Base-by-base conservation (phyloP, 2,888 invertebrate species). In the Ochlodes sylvanus region DNA sequence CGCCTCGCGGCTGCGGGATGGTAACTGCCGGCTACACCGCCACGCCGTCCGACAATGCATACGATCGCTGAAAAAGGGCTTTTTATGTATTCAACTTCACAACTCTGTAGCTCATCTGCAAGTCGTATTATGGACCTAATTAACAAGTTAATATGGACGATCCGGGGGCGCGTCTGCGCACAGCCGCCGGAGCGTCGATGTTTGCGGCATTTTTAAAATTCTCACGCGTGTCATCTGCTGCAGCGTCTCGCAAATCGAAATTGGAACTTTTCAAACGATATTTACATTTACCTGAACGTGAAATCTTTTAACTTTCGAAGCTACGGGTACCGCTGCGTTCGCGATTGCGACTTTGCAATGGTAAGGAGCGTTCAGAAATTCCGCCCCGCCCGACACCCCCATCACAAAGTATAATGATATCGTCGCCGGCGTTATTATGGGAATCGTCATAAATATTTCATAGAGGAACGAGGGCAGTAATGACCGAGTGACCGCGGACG, bases 121-220 rank as follows among this genome's bases (percentile, higher is more conserved):
- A 96, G 96, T 96, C 96, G 95, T 96, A 96, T 96, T 96, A 96
- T 96, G 95, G 95, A 96, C 95, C 96, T 96, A 96, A 96, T 96
- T 96, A 96, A 96, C 96, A 96, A 96, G 96, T 96, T 96, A 96
- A 96, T 96, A 96, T 95, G 96, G 96, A 95, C 95, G 95, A 95
- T 95, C 85, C 94, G 95, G 94, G 94, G 94, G 94, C 93, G 93
- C 93, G 93, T 84, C 91, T 91, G 92, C 92, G 92, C 92, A 87
- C 84, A 85, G 85, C 74, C 76, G 76, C 64, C 71, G 70, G 63
- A 71, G 65, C 73, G 70, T 52, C 57, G 41, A 42, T 19, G 65
- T 52, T 32, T 41, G 62, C 44, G 60, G 42, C 63, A 70, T 70
- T 70, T 76, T 73, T 73, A 74, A 75, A 72, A 71, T 67, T 68